Percentiles rank a stretch among this genome's conserved stretches.
These are phyloP conservation scores for Ophioninae sp. DNA, from an alignment of 2,888 invertebrate genomes.

Conservation along the genomic window DNA sequence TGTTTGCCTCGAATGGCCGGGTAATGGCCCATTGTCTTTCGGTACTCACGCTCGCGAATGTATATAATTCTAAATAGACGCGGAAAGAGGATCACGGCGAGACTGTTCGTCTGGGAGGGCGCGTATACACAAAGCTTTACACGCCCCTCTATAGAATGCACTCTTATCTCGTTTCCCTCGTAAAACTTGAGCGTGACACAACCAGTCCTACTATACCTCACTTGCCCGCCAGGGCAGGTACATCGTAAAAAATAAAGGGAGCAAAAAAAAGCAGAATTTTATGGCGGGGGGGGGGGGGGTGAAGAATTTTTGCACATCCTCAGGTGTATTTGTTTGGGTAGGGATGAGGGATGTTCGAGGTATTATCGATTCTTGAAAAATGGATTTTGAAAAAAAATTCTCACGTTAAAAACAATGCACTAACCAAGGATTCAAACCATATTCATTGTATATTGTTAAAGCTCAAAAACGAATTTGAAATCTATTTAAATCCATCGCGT, in stretches of 20 bases:
- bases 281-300: background rate
- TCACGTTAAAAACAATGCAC: no score
- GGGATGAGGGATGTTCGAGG: no score
- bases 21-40: slow-evolving; percentile 35
- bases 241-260: slow-evolving; percentile 49
- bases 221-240: slow-evolving; percentile 42
- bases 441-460: no score
- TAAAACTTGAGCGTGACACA: slow-evolving; percentile 66
- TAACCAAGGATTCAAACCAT: no score
- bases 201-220: slow-evolving; percentile 61
- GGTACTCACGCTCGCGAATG: slow-evolving; percentile 17
- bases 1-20: slow-evolving; percentile 21
- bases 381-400: no score
- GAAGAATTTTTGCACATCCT: slow-evolving; percentile 26
- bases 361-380: no score
- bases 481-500: no score
- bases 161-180: slow-evolving; percentile 62
- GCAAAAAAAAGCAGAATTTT: background rate
- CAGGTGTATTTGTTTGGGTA: slow-evolving; percentile 13
- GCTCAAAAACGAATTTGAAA: no score
- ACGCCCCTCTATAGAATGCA: slow-evolving; percentile 55
- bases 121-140: slow-evolving; percentile 36
- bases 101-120: slow-evolving; percentile 42
- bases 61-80: slow-evolving; percentile 33
- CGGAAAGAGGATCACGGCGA: slow-evolving; percentile 14